Evolutionary conservation across 2,888 invertebrate species (phyloP), one percentile per base, ranked within the genome.

Genomic region (Bombylius discolor): DNA sequence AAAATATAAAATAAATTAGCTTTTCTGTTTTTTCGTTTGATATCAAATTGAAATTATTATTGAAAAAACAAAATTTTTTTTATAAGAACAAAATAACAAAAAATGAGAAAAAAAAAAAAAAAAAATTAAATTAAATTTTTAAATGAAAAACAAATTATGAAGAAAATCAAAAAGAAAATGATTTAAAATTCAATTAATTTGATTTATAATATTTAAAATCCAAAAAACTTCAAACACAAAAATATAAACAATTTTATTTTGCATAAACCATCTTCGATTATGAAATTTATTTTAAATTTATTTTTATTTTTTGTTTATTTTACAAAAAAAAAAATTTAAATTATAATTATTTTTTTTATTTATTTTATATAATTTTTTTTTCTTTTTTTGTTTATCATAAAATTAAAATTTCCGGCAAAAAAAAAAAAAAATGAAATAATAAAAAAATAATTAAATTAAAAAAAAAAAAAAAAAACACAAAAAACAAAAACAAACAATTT

Each of bases 341-440:
- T 50, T 51, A 44, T 9, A 11, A 23, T 13, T 42, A 47, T 31
- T 52, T 44, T 49, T 32, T 52, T 48, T 46, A 23, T n/a, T 52
- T 47, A 39, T 54, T 58, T 60, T 62, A 59, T 49, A 60, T 58
- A 57, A 59, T 49, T 59, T 59, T 61, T 58, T 55, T 51, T 23
- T 23, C 3, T 23, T 23, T 23, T 23, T 2, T 23, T 23, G 3
- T 60, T 44, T 44, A 12, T 47, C 13, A 32, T 47, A 44, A 51
- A 56, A 49, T 23, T 23, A 23, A 23, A 23, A 23, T 23, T 23
- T 23, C 23, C 23, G 23, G 23, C 45, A 23, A 49, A 48, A 49
- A 54, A 50, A 46, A 44, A 53, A 53, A 46, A 70, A 71, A 74
- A 53, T 31, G 49, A 49, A 56, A 56, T 42, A 33, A 42, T 11